A percentile compares a stretch with the other conserved stretches of the same genome.
Evolutionary conservation across 2,888 invertebrate genomes (phyloP).

Genomic region (Lochmaea crataegi): DNA sequence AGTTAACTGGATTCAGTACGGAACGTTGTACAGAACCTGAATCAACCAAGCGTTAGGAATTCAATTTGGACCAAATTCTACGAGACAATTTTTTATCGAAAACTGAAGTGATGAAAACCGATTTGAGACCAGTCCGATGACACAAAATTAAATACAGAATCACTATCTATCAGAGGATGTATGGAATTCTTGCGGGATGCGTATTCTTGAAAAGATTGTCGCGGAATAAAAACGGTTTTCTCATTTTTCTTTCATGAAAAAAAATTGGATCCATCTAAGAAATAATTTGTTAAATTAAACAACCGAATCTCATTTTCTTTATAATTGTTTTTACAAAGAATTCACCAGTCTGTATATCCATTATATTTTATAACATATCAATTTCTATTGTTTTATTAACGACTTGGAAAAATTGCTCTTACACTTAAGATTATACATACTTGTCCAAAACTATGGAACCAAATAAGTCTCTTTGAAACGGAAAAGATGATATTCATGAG

Average conservation of each 20-base stretch:
- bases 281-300: too few species aligned
- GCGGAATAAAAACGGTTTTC: background rate
- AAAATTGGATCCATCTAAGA: background rate
- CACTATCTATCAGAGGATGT: slow-evolving; percentile 18
- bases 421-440: too few species aligned
- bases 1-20: slow-evolving; percentile 29
- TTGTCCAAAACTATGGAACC: too few species aligned
- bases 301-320: too few species aligned
- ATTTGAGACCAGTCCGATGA: slow-evolving; percentile 26
- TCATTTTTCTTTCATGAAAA: background rate
- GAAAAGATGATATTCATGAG: too few species aligned
- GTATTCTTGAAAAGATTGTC: background rate
- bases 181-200: slow-evolving; percentile 7
- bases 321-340: too few species aligned
- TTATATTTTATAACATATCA: too few species aligned
- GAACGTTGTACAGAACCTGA: slow-evolving; percentile 31
- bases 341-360: too few species aligned
- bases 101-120: slow-evolving; percentile 28
- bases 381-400: too few species aligned
- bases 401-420: too few species aligned
- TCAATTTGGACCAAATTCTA: slow-evolving; percentile 26
- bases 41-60: slow-evolving; percentile 24
- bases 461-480: too few species aligned
- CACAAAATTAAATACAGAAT: slow-evolving; percentile 30
- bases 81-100: slow-evolving; percentile 33